A percentile compares a stretch with the other conserved stretches of the same genome.
Evolutionary conservation across 2,888 invertebrate genomes (phyloP).

Genomic region (Lasioglossum morio): DNA sequence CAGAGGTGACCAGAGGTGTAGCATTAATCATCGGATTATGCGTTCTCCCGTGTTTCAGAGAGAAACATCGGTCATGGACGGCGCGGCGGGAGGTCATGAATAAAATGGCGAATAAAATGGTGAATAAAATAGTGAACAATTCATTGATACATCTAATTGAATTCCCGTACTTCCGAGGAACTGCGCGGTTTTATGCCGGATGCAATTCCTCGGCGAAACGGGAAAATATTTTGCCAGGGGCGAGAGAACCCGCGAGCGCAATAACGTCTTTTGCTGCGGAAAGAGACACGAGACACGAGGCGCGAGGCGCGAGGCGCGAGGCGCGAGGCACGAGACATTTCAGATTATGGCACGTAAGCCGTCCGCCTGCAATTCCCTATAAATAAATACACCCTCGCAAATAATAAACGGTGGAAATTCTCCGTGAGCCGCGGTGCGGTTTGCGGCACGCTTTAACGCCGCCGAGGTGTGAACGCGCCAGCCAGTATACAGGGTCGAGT

Average conservation of each 20-base stretch:
- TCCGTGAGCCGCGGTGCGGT: conserved; percentile 29
- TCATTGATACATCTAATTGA: not conserved
- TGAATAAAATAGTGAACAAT: not conserved
- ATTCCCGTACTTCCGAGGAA: not conserved
- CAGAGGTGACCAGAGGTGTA: too few relatives aligned
- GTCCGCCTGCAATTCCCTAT: conserved; percentile 27
- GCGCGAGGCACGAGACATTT: conserved; percentile 10
- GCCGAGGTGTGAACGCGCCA: conserved; percentile 23
- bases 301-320: not conserved
- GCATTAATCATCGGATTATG: conserved; percentile 23
- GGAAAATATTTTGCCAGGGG: conserved; percentile 36
- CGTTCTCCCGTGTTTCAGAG: not conserved
- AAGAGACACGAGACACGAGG: not conserved
- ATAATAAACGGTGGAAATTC: conserved; percentile 49
- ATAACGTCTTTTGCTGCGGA: conserved; percentile 25
- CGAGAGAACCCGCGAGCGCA: not conserved
- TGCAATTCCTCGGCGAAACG: conserved; percentile 33
- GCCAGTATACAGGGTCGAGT: not conserved
- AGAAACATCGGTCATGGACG: not conserved
- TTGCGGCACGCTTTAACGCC: conserved; percentile 34
- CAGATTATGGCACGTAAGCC: conserved; percentile 30
- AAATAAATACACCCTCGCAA: conserved; percentile 56
- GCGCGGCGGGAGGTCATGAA: too few relatives aligned
- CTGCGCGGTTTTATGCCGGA: conserved; percentile 4
- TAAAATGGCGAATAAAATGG: not conserved